Base-by-base conservation (phyloP, 2,113 vertebrate genomes). In the Rhinogobius similis region DNA sequence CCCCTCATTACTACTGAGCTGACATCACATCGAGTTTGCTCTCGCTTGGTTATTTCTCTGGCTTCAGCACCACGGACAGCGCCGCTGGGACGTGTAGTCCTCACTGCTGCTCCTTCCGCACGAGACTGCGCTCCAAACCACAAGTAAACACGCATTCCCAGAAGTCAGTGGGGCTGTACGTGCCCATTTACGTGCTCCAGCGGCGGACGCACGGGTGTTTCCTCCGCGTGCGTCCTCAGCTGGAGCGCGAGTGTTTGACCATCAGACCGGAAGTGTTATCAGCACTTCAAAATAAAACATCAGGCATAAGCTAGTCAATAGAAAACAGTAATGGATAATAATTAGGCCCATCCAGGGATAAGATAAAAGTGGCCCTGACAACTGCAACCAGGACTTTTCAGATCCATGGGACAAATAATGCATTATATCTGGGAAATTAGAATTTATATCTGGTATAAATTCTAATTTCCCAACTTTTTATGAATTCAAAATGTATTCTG, bases 261-360 rank as follows among this genome's bases (percentile, higher is more conserved):
- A 16, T 8, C 0, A 52, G 12, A 52, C 52, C 70, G 73, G 78
- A 79, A 75, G 10, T 5, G 20, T 10, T 16, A 23, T 7, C 0
- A 0, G 0, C 5, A 75, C n/a, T 79, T 82, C 81, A 84, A 67
- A 84, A 53, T 78, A 67, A 82, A 82, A 73, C 11, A 5, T n/a
- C 29, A 32, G 0, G 27, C 20, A 10, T 5, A 36, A 36, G n/a
- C n/a, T n/a, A n/a, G n/a, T n/a, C n/a, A n/a, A n/a, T n/a, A n/a
- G n/a, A n/a, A n/a, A n/a, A n/a, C n/a, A n/a, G n/a, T n/a, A n/a
- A n/a, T n/a, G n/a, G n/a, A n/a, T n/a, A n/a, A n/a, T n/a, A n/a
- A n/a, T n/a, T n/a, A n/a, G n/a, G n/a, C n/a, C n/a, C n/a, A n/a
- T n/a, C n/a, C n/a, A n/a, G n/a, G n/a, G n/a, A n/a, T n/a, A n/a